Percentiles rank a stretch among this genome's conserved stretches.
Evolutionary conservation across 2,888 invertebrate genomes (phyloP).

Genomic region (Mythimna impura): DNA sequence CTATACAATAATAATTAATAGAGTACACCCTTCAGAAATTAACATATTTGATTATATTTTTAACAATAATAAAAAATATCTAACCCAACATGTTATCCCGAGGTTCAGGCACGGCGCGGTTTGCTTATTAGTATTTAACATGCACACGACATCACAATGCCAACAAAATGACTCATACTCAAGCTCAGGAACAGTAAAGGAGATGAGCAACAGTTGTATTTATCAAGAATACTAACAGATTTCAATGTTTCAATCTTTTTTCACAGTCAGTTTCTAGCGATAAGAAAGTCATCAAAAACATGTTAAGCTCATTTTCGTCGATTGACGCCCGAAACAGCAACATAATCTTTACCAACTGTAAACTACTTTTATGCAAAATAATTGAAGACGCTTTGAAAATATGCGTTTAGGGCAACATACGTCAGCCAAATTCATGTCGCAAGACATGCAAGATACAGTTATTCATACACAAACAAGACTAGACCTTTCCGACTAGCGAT

Average conservation of each 20-base stretch:
- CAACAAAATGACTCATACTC: conserved; percentile 83
- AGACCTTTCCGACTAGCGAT: conserved; percentile 68
- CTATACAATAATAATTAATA: conserved; percentile 30
- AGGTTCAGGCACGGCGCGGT: conserved; percentile 67
- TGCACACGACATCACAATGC: conserved; percentile 86
- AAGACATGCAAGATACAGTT: conserved; percentile 84
- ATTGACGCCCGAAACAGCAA: conserved; percentile 61
- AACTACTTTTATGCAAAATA: conserved; percentile 7
- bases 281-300: conserved; percentile 68
- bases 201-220: conserved; percentile 53
- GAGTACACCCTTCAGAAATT: not conserved
- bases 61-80: conserved; percentile 27
- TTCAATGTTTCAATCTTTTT: conserved; percentile 51
- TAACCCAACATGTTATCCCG: conserved; percentile 58
- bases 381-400: conserved; percentile 43
- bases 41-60: not conserved
- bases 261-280: conserved; percentile 56
- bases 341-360: conserved; percentile 16
- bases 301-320: conserved; percentile 65
- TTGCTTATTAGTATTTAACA: conserved; percentile 81
- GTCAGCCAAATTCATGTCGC: conserved; percentile 81
- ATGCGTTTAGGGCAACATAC: conserved; percentile 67
- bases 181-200: conserved; percentile 62
- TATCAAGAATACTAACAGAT: conserved; percentile 54
- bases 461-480: conserved; percentile 87